phyloP scores from a whole-genome alignment of 2,797 vertebrate genomes.

The Poecile montanus region DNA sequence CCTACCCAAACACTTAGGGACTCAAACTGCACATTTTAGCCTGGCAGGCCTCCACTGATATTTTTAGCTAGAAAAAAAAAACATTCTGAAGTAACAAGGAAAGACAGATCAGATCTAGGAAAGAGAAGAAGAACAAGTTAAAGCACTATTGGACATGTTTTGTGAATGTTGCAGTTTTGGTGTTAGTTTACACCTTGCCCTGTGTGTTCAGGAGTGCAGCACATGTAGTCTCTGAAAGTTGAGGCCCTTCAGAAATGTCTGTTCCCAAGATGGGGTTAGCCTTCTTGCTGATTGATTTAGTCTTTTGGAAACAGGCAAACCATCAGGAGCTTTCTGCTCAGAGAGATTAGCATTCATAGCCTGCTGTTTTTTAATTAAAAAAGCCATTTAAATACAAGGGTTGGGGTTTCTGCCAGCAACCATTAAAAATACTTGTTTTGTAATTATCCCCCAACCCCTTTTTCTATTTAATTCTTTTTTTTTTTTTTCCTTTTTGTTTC shows the following conservation, averaged over 20 bases:
- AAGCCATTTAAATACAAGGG: conserved; percentile 67
- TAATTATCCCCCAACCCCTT: conserved; percentile 64
- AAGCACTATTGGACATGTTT: background rate
- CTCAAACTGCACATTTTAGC: conserved; percentile 65
- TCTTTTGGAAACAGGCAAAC: conserved; percentile 39
- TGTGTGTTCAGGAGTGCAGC: background rate
- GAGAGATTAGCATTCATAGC: conserved; percentile 69
- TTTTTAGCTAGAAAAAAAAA: conserved; percentile 24
- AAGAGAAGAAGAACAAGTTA: background rate
- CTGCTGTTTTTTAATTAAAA: conserved; percentile 73
- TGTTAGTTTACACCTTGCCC: background rate
- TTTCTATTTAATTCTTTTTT: conserved; percentile 35
- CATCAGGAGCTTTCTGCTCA: conserved; percentile 51
- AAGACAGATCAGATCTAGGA: conserved; percentile 12
- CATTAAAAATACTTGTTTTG: conserved; percentile 73
- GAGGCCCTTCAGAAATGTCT: background rate
- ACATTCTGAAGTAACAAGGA: conserved; percentile 30
- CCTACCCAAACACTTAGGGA: conserved; percentile 55
- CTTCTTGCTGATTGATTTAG: conserved; percentile 49
- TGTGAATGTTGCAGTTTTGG: background rate
- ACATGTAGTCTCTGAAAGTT: background rate
- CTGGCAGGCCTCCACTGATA: conserved; percentile 56
- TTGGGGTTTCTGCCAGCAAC: conserved; percentile 69
- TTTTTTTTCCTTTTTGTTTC: background rate
- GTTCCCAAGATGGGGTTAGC: conserved; percentile 26